phyloP scores from a whole-genome alignment of 2,888 invertebrate species.

The Eledona agricola region DNA sequence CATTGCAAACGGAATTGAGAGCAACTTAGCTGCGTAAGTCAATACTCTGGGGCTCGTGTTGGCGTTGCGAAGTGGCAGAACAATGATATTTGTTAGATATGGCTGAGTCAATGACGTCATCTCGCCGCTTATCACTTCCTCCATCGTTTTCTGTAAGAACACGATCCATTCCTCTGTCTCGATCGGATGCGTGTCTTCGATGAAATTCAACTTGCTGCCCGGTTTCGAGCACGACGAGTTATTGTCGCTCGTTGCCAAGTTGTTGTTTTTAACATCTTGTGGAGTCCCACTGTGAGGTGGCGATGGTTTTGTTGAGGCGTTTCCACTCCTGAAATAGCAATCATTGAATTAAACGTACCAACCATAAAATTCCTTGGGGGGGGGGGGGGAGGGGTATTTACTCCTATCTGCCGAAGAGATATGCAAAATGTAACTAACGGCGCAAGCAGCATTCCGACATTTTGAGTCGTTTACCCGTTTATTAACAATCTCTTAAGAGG shows the following conservation, averaged over 20 bases:
- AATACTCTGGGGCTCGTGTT: conserved; percentile 71
- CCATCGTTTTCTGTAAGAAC: conserved; percentile 81
- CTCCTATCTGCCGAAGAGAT: too few species aligned
- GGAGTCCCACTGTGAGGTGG: conserved; percentile 1
- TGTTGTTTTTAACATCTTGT: conserved; percentile 28
- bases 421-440: too few species aligned
- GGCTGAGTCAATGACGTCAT: conserved; percentile 76
- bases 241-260: conserved; percentile 9
- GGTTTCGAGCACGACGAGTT: too few species aligned
- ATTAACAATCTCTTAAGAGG: too few species aligned
- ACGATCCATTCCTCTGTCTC: conserved; percentile 90
- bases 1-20: conserved; percentile 72
- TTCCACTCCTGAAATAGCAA: too few species aligned
- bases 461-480: too few species aligned
- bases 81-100: conserved; percentile 67
- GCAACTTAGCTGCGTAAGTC: conserved; percentile 70
- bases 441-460: too few species aligned
- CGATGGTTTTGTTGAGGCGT: not conserved
- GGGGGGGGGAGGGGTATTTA: too few species aligned
- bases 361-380: too few species aligned
- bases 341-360: too few species aligned
- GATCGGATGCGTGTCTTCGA: conserved; percentile 67
- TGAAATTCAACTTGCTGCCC: conserved; percentile 43
- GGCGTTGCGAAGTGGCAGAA: conserved; percentile 72
- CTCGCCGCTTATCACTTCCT: conserved; percentile 84